These are phyloP conservation scores for Odontamblyopus rebecca DNA, from an alignment of 2,797 vertebrate species.

Conservation along the genomic window DNA sequence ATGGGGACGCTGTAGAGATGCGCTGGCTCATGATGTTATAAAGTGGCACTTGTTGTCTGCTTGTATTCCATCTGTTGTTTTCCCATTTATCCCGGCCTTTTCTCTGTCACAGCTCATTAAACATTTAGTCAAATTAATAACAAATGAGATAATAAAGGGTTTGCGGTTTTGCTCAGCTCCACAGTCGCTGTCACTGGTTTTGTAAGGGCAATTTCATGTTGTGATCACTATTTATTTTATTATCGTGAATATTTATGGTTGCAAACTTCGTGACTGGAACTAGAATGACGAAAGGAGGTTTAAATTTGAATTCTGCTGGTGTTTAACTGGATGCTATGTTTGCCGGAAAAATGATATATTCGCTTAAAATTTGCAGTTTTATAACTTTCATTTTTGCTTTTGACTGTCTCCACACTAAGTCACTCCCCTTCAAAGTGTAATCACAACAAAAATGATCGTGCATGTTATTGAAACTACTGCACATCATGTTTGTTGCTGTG, in stretches of 20 bases:
- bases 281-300: too few relatives aligned
- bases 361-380: too few relatives aligned
- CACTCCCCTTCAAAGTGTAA: too few relatives aligned
- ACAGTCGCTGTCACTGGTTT: conserved; percentile 23
- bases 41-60: conserved; percentile 64
- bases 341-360: too few relatives aligned
- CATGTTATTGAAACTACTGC: too few relatives aligned
- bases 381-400: too few relatives aligned
- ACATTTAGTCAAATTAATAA: conserved; percentile 50
- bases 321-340: too few relatives aligned
- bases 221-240: conserved; percentile 1
- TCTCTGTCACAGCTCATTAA: conserved; percentile 63
- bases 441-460: too few relatives aligned
- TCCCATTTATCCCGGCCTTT: conserved; percentile 39
- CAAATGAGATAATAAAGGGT: conserved; percentile 27
- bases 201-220: conserved; percentile 23
- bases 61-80: conserved; percentile 47
- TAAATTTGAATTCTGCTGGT: too few relatives aligned
- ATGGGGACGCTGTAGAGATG: conserved; percentile 49
- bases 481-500: too few relatives aligned
- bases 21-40: conserved; percentile 39
- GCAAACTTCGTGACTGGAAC: not conserved
- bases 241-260: not conserved
- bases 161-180: conserved; percentile 32
- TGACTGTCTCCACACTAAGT: too few relatives aligned